Conservation (phyloP, 2,888 invertebrate species). For the Stenodera caucasica region DNA sequence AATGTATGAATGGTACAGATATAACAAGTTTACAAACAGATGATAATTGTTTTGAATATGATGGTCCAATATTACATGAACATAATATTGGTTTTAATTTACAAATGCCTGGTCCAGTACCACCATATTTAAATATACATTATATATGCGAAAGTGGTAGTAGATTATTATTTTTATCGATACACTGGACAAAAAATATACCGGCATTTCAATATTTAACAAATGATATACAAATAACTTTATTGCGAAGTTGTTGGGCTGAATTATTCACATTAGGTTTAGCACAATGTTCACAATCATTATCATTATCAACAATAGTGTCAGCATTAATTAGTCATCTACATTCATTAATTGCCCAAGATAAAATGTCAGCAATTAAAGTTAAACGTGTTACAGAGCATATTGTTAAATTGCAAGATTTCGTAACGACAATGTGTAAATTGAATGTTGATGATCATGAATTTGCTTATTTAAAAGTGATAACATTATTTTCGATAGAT, state of each 20-base stretch:
- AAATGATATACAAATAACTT: slow-evolving; percentile 80
- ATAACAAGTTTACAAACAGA: slow-evolving; percentile 42
- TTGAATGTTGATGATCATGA: slow-evolving; percentile 81
- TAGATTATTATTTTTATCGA: slow-evolving; percentile 82
- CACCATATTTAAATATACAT: slow-evolving; percentile 89
- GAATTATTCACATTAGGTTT: slow-evolving; percentile 89
- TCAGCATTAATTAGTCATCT: slow-evolving; percentile 81
- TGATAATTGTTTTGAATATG: slow-evolving; percentile 53
- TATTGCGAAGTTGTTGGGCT: slow-evolving; percentile 89
- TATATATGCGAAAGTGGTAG: slow-evolving; percentile 96
- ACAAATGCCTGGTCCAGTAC: slow-evolving; percentile 76
- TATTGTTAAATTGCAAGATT: slow-evolving; percentile 81
- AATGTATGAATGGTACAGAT: slow-evolving; percentile 51
- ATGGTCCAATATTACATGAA: slow-evolving; percentile 69
- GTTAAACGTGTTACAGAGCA: slow-evolving; percentile 74
- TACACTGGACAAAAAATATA: slow-evolving; percentile 88
- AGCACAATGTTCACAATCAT: slow-evolving; percentile 78
- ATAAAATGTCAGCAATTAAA: slow-evolving; percentile 75
- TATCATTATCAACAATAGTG: slow-evolving; percentile 79
- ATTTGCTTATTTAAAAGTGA: slow-evolving; percentile 83
- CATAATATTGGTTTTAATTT: slow-evolving; percentile 74
- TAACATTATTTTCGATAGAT: slow-evolving; percentile 66
- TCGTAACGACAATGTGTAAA: slow-evolving; percentile 72
- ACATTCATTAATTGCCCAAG: slow-evolving; percentile 72
- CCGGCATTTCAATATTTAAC: slow-evolving; percentile 79